These are phyloP conservation scores for Mythimna albipuncta DNA, from an alignment of 2,888 invertebrate species.

Conservation along the genomic window DNA sequence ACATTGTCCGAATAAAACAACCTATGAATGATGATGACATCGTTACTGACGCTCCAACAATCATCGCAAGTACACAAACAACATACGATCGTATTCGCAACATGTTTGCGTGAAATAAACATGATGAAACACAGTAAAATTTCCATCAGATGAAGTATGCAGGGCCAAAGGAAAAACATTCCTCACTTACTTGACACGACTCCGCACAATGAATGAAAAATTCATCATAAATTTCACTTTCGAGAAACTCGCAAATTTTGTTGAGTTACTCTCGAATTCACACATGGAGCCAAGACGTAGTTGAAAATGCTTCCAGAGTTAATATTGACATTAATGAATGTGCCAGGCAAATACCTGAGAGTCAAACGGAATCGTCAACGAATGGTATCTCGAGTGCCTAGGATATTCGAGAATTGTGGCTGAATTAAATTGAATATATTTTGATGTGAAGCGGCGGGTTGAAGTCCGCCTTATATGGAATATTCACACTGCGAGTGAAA, in stretches of 20 bases:
- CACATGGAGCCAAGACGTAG: slow-evolving; percentile 52
- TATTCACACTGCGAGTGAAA: slow-evolving; percentile 8
- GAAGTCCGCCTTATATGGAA: not conserved
- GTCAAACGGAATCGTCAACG: slow-evolving; percentile 63
- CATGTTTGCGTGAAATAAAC: slow-evolving; percentile 37
- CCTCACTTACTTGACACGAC: slow-evolving; percentile 35
- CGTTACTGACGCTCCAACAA: slow-evolving; percentile 23
- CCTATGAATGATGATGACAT: slow-evolving; percentile 36
- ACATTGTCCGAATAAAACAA: slow-evolving; percentile 5
- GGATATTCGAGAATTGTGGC: slow-evolving; percentile 48
- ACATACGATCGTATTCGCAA: slow-evolving; percentile 15
- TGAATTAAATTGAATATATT: slow-evolving; percentile 50
- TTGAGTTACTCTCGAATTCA: slow-evolving; percentile 47
- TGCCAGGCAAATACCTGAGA: slow-evolving; percentile 67
- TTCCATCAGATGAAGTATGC: slow-evolving; percentile 44
- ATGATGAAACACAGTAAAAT: slow-evolving; percentile 30
- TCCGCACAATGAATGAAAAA: slow-evolving; percentile 53
- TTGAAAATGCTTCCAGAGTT: slow-evolving; percentile 63
- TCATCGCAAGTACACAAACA: slow-evolving; percentile 39
- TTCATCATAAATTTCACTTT: slow-evolving; percentile 54
- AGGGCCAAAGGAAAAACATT: slow-evolving; percentile 35
- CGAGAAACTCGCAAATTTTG: slow-evolving; percentile 30
- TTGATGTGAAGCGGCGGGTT: not conserved
- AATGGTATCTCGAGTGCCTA: slow-evolving; percentile 64
- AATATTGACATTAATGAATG: slow-evolving; percentile 75